phyloP scores from a whole-genome alignment of 2,888 invertebrate species.

The Drosophila peninsularis region DNA sequence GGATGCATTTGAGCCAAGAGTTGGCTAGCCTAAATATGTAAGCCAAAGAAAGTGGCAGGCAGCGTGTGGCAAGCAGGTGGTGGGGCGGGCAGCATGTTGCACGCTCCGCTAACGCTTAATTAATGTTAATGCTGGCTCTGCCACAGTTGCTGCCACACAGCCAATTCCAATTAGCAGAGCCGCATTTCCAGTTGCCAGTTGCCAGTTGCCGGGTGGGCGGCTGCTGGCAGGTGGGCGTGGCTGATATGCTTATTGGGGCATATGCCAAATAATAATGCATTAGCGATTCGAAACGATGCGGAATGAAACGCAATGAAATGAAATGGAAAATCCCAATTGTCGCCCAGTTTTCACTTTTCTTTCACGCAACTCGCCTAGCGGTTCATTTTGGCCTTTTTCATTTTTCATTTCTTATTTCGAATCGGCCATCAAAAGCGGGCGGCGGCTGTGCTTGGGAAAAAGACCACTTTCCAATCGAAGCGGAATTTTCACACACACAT shows the following conservation, averaged over 20 bases:
- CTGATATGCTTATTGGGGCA: slow-evolving; percentile 15
- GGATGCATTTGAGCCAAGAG: slow-evolving; percentile 46
- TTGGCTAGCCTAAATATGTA: slow-evolving; percentile 47
- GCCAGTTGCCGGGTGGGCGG: background rate
- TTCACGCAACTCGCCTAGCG: slow-evolving; percentile 29
- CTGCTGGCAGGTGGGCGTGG: background rate
- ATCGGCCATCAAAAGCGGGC: slow-evolving; percentile 14
- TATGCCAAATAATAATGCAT: slow-evolving; percentile 47
- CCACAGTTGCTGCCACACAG: slow-evolving; percentile 16
- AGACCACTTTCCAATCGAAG: slow-evolving; percentile 75
- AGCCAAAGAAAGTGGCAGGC: slow-evolving; percentile 67
- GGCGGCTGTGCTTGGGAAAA: slow-evolving; percentile 18
- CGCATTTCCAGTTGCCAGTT: slow-evolving; percentile 30
- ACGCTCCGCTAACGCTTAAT: slow-evolving; percentile 76
- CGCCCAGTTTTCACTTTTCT: slow-evolving; percentile 75
- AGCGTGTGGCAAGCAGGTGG: slow-evolving; percentile 7
- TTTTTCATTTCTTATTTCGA: background rate
- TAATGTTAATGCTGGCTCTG: slow-evolving; percentile 59
- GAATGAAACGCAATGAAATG: slow-evolving; percentile 36
- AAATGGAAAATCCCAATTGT: slow-evolving; percentile 66
- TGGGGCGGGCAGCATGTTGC: slow-evolving; percentile 57
- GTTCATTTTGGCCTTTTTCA: background rate
- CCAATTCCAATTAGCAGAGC: slow-evolving; percentile 62
- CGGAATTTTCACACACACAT: slow-evolving; percentile 35
- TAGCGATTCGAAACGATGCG: slow-evolving; percentile 27